These are phyloP conservation scores for Pristionchus arcanus DNA, from an alignment of 2,888 invertebrate species.

Conservation along the genomic window DNA sequence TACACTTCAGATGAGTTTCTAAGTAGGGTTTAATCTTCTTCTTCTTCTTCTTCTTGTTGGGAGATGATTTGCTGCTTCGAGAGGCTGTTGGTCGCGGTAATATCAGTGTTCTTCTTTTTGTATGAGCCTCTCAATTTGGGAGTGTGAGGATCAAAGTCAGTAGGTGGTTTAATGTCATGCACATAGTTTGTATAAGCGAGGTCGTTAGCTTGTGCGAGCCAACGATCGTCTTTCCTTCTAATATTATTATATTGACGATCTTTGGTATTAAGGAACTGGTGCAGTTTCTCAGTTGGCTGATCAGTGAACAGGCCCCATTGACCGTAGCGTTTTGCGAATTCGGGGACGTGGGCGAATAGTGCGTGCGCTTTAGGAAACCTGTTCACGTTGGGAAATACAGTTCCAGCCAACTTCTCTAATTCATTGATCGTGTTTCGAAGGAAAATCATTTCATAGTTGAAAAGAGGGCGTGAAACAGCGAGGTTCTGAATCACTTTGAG, in stretches of 20 bases:
- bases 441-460: not conserved
- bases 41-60: no score
- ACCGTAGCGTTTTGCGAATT: not conserved
- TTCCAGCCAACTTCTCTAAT: not conserved
- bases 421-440: not conserved
- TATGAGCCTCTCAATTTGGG: not conserved
- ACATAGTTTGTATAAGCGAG: not conserved
- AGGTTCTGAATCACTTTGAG: conserved; percentile 8
- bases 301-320: not conserved
- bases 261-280: not conserved
- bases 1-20: no score
- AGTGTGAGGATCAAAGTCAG: not conserved
- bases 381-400: not conserved
- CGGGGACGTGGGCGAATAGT: conserved; percentile 3
- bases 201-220: conserved; percentile 12
- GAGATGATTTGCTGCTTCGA: not conserved
- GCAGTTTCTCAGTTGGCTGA: not conserved
- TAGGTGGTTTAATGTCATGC: not conserved
- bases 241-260: not conserved
- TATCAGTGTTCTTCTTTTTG: not conserved
- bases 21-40: no score
- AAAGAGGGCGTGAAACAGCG: not conserved
- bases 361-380: conserved; percentile 18
- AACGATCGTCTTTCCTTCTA: not conserved
- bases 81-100: not conserved